Base-by-base conservation (phyloP, 2,888 invertebrate genomes). In the Scaptomyza cyrtandrae region DNA sequence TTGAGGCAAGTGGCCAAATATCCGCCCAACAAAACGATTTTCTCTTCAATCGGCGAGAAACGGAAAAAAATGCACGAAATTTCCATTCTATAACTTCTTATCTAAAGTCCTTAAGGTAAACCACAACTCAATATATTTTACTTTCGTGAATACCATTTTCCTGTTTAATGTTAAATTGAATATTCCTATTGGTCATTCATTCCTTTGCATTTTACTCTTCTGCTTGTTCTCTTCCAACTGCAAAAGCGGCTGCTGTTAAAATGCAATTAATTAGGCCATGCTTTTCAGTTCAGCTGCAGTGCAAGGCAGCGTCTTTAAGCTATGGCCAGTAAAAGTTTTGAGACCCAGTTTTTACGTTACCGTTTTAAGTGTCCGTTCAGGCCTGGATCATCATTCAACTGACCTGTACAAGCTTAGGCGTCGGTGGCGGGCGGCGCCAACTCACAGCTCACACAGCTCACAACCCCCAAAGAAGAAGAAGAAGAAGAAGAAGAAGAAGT, bases 201-300 rank as follows among this genome's bases (percentile, higher is more conserved):
- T 7, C 1, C 29, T 7, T 29, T 1, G 29, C 7, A 6, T 6
- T 27, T 29, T 29, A 29, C 1, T 9, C 31, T 31, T 31, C 6
- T 6, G 2, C 6, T 29, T 27, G 53, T 41, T 3, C 0, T 11
- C 9, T 14, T 27, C 4, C 3, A 16, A 29, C 11, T 7, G 14
- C 13, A 56, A 41, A 58, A 46, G 7, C 37, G 41, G 43, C 76
- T 58, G 43, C 75, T 58, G 44, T 75, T 75, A 68, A 75, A 68
- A 68, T 3, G 6, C 76, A 63, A 67, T 75, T 61, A 75, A 75
- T 75, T 68, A 72, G 41, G 5, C 27, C 44, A 14, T 37, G 13
- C 24, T 24, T 24, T 24, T 24, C 24, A 24, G 24, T 24, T 24
- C 19, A 19, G 19, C 19, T 19, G 19, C 19, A 19, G 24, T 39